Conservation (phyloP, 2,888 invertebrate species). For the Pomacea canaliculata region DNA sequence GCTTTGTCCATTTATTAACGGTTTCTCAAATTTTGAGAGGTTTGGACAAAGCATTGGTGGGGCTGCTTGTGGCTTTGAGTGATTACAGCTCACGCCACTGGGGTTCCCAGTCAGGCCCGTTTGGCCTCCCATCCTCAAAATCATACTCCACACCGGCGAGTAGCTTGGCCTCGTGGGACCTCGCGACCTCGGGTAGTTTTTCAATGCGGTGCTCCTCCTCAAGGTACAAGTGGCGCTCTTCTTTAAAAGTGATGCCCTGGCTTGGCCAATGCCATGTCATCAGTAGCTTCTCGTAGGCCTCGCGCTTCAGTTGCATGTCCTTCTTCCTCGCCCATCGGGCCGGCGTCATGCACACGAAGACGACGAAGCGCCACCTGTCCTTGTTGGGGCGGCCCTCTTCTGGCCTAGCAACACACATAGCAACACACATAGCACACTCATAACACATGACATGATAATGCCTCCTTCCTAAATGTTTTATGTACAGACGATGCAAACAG, state of each 20-base stretch:
- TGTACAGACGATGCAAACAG: too few relatives aligned
- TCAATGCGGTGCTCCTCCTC: constrained; percentile 4
- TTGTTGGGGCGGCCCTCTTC: constrained; percentile 43
- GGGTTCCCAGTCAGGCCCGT: constrained; percentile 20
- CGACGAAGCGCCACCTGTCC: constrained; percentile 57
- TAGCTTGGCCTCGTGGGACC: constrained; percentile 32
- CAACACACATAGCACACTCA: background rate
- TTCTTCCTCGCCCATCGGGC: constrained; percentile 51
- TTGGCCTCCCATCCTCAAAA: constrained; percentile 20
- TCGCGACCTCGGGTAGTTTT: constrained; percentile 37
- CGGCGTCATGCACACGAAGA: constrained; percentile 61
- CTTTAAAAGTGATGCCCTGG: constrained; percentile 42
- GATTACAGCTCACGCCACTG: background rate
- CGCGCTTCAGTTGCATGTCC: constrained; percentile 46
- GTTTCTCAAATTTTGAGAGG: too few relatives aligned
- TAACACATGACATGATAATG: too few relatives aligned
- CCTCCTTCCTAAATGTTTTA: too few relatives aligned
- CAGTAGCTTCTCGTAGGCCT: constrained; percentile 45
- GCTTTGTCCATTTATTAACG: too few relatives aligned
- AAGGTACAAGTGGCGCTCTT: constrained; percentile 3
- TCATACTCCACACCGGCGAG: constrained; percentile 35
- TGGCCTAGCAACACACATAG: constrained; percentile 38
- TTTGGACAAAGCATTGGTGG: too few relatives aligned
- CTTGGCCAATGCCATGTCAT: constrained; percentile 60
- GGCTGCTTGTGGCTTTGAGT: too few relatives aligned